phyloP scores from a whole-genome alignment of 2,888 invertebrate species.

The Noctua janthe region DNA sequence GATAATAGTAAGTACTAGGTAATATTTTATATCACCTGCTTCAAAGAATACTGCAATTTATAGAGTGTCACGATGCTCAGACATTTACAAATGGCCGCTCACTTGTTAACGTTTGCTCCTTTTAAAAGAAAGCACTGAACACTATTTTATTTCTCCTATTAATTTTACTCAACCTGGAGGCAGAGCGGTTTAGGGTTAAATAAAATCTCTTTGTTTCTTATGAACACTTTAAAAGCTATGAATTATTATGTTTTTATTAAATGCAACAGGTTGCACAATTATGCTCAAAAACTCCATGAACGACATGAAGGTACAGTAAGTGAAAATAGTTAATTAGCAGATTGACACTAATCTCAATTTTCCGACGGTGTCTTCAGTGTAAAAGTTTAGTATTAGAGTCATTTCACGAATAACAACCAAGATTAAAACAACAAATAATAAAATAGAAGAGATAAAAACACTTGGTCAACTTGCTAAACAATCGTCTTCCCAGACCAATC shows the following conservation, averaged over 20 bases:
- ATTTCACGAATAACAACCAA: neutral
- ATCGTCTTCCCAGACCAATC: no score
- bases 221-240: neutral
- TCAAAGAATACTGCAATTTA: slow-evolving; percentile 47
- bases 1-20: neutral
- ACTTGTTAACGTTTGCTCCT: slow-evolving; percentile 57
- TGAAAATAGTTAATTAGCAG: neutral
- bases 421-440: neutral
- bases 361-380: neutral
- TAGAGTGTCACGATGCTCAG: slow-evolving; percentile 38
- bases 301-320: neutral
- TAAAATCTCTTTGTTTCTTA: slow-evolving; percentile 15
- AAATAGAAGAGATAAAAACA: neutral
- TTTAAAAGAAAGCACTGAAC: slow-evolving; percentile 45
- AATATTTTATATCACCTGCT: slow-evolving; percentile 35
- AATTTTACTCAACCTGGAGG: slow-evolving; percentile 26
- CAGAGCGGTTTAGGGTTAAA: slow-evolving; percentile 13
- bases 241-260: neutral
- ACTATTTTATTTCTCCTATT: slow-evolving; percentile 35
- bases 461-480: neutral
- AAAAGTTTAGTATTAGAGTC: neutral
- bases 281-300: neutral
- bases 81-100: slow-evolving; percentile 57
- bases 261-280: neutral
- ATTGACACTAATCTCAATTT: neutral